phyloP scores from a whole-genome alignment of 2,888 invertebrate species.

The Quadriops clusia region DNA sequence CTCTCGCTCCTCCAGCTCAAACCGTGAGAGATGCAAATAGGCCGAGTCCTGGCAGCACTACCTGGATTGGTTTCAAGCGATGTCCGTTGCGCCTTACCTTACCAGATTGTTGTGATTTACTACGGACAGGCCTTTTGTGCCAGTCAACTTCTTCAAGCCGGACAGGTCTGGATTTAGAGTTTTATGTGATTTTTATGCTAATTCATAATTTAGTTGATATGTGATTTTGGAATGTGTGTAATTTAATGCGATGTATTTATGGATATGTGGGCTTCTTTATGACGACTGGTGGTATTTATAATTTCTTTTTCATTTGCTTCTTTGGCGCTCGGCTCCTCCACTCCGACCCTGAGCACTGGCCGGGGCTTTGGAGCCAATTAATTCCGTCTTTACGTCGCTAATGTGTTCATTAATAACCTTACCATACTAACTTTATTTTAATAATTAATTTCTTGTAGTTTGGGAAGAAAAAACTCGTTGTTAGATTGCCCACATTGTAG shows the following conservation, averaged over 20 bases:
- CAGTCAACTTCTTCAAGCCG: constrained; percentile 31
- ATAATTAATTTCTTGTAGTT: too few species aligned
- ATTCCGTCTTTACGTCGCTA: background rate
- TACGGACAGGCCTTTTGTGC: constrained; percentile 35
- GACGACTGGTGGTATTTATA: too few species aligned
- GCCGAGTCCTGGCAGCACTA: background rate
- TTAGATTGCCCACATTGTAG: too few species aligned
- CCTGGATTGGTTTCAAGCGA: constrained; percentile 14
- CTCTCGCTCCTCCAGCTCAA: background rate
- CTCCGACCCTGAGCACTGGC: background rate
- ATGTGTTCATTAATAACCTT: too few species aligned
- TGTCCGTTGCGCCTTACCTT: constrained; percentile 19
- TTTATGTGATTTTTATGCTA: constrained; percentile 39
- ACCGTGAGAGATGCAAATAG: background rate
- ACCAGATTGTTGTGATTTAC: constrained; percentile 31
- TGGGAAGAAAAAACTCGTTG: too few species aligned
- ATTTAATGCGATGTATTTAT: constrained; percentile 23
- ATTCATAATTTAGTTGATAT: constrained; percentile 31
- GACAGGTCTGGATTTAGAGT: constrained; percentile 31
- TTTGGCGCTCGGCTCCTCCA: background rate
- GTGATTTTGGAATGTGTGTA: constrained; percentile 21
- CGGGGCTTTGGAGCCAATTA: background rate
- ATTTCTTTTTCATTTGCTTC: constrained; percentile 3
- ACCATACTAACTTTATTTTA: too few species aligned
- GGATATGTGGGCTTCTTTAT: constrained; percentile 13